Base-by-base conservation (phyloP, 2,113 vertebrate genomes). In the Elaphurus davidianus region DNA sequence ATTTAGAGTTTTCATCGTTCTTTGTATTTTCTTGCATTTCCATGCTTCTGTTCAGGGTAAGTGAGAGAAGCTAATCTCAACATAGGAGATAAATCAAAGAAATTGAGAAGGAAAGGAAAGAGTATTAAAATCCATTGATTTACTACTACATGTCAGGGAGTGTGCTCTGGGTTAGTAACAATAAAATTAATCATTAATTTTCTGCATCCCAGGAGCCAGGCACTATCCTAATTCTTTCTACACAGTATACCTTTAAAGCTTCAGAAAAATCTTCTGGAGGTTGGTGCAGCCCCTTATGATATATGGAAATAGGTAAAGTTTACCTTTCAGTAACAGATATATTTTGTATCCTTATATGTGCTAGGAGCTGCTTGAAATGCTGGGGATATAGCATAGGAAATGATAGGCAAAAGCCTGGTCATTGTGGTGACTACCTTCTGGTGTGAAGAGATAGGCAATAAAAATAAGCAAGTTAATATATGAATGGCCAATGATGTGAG, bases 101-200 rank as follows among this genome's bases (percentile, higher is more conserved):
- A 94, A 96, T 33, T 92, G 57, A 92, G 23, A 94, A 87, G 4
- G 55, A 95, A 98, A 95, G 17, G 25, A 96, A 87, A 95, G 62
- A 95, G 55, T 94, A 97, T 95, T 95, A 95, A 93, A 98, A 76
- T 36, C 28, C 57, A 47, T 47, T 95, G 90, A 94, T 92, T 96
- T 96, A 98, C 59, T 94, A 28, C 52, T 91, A 30, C 50, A 81
- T 23, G 21, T 52, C 87, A 95, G 5, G 30, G 45, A 52, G 33
- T 62, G 40, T 55, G 33, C 25, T n/a, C 43, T 90, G 19, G 90
- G n/a, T 71, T 96, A 90, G 57, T 88, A 94, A 87, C 7, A 87
- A 92, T 96, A 93, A 96, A 95, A 90, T 67, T 87, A 64, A 92
- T 84, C 76, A 62, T 81, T 89, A 1, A 33, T 92, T 96, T 87